Percentiles rank a stretch among this genome's conserved stretches.
phyloP scores from a whole-genome alignment of 2,113 vertebrate species.

The Chrysochloris asiatica region DNA sequence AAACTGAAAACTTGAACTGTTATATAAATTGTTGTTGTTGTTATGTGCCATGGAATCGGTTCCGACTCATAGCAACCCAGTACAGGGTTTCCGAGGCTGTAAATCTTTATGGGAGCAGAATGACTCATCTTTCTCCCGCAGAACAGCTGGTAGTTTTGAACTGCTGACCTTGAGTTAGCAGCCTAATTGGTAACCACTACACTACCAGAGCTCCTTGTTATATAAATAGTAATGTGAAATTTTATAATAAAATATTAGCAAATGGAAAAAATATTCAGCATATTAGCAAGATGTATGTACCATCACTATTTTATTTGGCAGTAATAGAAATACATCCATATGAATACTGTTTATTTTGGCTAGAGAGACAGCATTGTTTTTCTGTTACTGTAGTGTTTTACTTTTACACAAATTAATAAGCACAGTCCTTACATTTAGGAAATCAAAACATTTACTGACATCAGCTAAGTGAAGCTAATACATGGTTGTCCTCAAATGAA shows the following conservation, averaged over 20 bases:
- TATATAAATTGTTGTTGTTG: too few relatives aligned
- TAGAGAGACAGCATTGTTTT: neutral
- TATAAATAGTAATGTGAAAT: neutral
- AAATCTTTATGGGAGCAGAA: too few relatives aligned
- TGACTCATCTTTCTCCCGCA: too few relatives aligned
- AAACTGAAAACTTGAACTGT: neutral
- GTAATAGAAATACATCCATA: slow-evolving; percentile 51
- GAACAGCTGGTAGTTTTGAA: too few relatives aligned
- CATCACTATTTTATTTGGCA: slow-evolving; percentile 66
- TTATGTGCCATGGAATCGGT: too few relatives aligned
- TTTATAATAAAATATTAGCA: neutral
- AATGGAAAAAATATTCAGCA: neutral
- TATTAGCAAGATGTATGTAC: neutral
- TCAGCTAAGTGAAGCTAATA: slow-evolving; percentile 66
- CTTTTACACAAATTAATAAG: slow-evolving; percentile 63
- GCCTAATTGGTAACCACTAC: too few relatives aligned
- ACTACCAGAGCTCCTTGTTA: too few relatives aligned
- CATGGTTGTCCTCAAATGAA: slow-evolving; percentile 60
- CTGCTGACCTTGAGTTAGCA: too few relatives aligned
- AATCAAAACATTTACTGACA: slow-evolving; percentile 52
- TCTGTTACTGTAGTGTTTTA: slow-evolving; percentile 61
- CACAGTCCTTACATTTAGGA: slow-evolving; percentile 68
- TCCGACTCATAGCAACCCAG: too few relatives aligned
- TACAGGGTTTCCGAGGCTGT: too few relatives aligned
- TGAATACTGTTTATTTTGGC: slow-evolving; percentile 13